phyloP scores from a whole-genome alignment of 2,888 invertebrate species.

The Parapristionchus giblindavisi region DNA sequence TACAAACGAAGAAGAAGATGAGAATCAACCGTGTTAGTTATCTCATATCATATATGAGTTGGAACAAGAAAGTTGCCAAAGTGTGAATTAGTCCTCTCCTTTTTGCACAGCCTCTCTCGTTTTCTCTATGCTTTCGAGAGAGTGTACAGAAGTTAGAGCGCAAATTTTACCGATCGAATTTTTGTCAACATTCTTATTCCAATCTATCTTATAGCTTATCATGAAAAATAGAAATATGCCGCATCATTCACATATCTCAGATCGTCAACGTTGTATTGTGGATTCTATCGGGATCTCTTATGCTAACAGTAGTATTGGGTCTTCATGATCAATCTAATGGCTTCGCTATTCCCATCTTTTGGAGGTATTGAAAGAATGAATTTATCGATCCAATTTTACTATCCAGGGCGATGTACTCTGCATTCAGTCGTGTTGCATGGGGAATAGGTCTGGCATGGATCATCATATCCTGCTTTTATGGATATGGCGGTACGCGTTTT shows the following conservation, averaged over 20 bases:
- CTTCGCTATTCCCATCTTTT: constrained; percentile 25
- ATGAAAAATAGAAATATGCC: too few species aligned
- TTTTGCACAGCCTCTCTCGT: too few species aligned
- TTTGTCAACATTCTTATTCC: too few species aligned
- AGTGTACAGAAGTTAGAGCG: too few species aligned
- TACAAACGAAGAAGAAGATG: constrained; percentile 36
- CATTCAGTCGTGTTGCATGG: constrained; percentile 18
- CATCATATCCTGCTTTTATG: constrained; percentile 10
- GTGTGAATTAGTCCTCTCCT: too few species aligned
- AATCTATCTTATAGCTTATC: too few species aligned
- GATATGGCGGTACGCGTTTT: constrained; percentile 26
- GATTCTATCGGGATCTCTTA: constrained; percentile 34
- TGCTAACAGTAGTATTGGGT: constrained; percentile 30
- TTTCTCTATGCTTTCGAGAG: too few species aligned
- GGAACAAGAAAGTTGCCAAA: too few species aligned
- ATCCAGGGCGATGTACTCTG: constrained; percentile 28
- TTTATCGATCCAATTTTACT: too few species aligned
- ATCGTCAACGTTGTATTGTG: constrained; percentile 39
- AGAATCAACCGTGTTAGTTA: constrained; percentile 32
- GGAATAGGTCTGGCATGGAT: constrained; percentile 14
- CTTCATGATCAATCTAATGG: constrained; percentile 34
- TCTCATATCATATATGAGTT: too few species aligned
- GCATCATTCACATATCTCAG: too few species aligned
- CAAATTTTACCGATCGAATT: too few species aligned
- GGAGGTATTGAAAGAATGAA: constrained; percentile 6